Evolutionary conservation across 2,113 vertebrate species (phyloP).

Genomic region (Rhea americana): DNA sequence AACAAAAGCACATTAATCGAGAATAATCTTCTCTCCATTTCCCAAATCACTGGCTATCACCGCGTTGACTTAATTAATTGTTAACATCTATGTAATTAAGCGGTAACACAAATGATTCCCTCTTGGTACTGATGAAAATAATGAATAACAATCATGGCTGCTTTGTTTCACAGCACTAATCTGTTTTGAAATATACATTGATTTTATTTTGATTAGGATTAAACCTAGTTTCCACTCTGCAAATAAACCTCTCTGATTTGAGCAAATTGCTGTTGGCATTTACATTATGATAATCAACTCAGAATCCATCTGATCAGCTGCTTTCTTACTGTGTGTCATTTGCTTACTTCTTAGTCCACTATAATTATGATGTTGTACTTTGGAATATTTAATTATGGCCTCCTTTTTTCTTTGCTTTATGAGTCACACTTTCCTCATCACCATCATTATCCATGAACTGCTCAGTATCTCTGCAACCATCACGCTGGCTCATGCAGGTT

Average conservation of each 20-base stretch:
- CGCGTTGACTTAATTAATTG: constrained; percentile 55
- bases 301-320: constrained; percentile 28
- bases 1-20: not conserved
- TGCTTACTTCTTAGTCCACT: constrained; percentile 48
- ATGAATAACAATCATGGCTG: constrained; percentile 59
- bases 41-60: constrained; percentile 41
- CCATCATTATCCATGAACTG: rapidly evolving
- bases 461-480: not conserved
- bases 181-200: constrained; percentile 66
- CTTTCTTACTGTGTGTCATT: constrained; percentile 29
- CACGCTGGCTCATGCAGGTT: not conserved
- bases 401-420: not conserved
- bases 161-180: constrained; percentile 61
- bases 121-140: constrained; percentile 59
- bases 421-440: not conserved
- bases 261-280: constrained; percentile 64
- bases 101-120: constrained; percentile 45
- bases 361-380: constrained; percentile 33
- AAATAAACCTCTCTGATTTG: constrained; percentile 60
- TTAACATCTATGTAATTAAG: constrained; percentile 60
- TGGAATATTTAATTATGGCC: constrained; percentile 14
- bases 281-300: constrained; percentile 54
- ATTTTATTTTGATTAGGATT: constrained; percentile 69
- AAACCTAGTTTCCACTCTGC: constrained; percentile 16
- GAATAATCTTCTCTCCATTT: not conserved